Conservation (phyloP, 2,797 vertebrate genomes). For the Megalops cyprinoides region DNA sequence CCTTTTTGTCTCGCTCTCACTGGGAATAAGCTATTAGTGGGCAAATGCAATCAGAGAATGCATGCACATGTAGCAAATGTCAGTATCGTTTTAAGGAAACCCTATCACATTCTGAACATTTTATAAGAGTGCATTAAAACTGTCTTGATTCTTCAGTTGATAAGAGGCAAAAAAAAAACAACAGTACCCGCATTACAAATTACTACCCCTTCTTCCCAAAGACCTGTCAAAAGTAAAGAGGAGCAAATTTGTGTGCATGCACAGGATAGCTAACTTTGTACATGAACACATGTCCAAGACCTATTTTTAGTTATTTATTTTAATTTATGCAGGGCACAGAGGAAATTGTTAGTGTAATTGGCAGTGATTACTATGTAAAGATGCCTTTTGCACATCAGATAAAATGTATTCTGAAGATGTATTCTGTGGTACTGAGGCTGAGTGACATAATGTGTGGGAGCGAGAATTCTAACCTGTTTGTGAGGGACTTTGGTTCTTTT, state of each 20-base stretch:
- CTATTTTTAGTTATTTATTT: conserved; percentile 32
- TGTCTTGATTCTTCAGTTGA: conserved; percentile 28
- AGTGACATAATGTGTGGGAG: conserved; percentile 10
- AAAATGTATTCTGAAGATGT: conserved; percentile 14
- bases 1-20: background rate
- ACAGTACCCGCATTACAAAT: conserved; percentile 67
- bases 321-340: conserved; percentile 25
- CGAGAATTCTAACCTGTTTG: conserved; percentile 13
- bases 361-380: conserved; percentile 34
- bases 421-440: conserved; percentile 16
- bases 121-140: conserved; percentile 13
- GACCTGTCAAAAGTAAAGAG: conserved; percentile 7
- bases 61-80: conserved; percentile 19
- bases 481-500: background rate
- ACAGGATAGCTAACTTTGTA: conserved; percentile 23
- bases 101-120: background rate
- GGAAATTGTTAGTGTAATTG: conserved; percentile 18
- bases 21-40: conserved; percentile 27
- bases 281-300: conserved; percentile 17
- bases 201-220: conserved; percentile 58
- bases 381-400: conserved; percentile 24
- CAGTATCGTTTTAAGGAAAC: background rate
- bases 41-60: conserved; percentile 19
- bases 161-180: conserved; percentile 73
- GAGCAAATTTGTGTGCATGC: conserved; percentile 9